A percentile compares a stretch with the other conserved stretches of the same genome.
phyloP scores from a whole-genome alignment of 2,888 invertebrate genomes.

The Chrysopilus asiliformis region DNA sequence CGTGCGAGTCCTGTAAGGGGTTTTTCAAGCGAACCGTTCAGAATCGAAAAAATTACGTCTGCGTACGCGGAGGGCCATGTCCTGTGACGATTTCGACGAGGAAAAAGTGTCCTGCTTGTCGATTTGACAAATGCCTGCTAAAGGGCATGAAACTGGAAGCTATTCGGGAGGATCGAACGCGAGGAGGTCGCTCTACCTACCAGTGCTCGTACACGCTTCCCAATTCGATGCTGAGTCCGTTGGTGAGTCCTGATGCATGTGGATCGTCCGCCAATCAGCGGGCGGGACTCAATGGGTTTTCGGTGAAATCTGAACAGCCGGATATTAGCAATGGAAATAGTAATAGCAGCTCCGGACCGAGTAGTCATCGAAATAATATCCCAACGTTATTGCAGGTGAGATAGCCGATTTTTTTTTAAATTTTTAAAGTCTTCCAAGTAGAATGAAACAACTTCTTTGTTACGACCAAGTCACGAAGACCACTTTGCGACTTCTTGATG shows the following conservation, averaged over 20 bases:
- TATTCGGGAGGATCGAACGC: constrained; percentile 84
- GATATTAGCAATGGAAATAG: constrained; percentile 23
- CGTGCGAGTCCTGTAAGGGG: constrained; percentile 95
- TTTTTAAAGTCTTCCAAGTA: too few species aligned
- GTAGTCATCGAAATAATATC: constrained; percentile 36
- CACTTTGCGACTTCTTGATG: too few species aligned
- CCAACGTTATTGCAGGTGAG: constrained; percentile 56
- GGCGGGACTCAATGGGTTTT: constrained; percentile 35
- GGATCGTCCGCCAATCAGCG: constrained; percentile 23
- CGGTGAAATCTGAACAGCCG: constrained; percentile 40
- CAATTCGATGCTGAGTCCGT: constrained; percentile 44
- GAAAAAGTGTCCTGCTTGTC: constrained; percentile 93
- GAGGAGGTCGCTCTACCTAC: constrained; percentile 92
- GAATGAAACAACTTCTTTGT: too few species aligned
- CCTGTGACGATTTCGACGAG: constrained; percentile 85
- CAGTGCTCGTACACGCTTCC: constrained; percentile 88
- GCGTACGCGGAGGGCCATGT: constrained; percentile 78
- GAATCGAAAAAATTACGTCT: constrained; percentile 93
- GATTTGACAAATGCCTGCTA: constrained; percentile 89
- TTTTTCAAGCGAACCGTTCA: constrained; percentile 98
- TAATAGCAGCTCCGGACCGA: constrained; percentile 8
- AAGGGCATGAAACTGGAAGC: constrained; percentile 98
- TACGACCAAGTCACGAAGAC: too few species aligned
- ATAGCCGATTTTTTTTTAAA: too few species aligned
- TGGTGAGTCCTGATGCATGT: constrained; percentile 34